These are phyloP conservation scores for Knipowitschia caucasica DNA, from an alignment of 2,797 vertebrate species.

Conservation along the genomic window DNA sequence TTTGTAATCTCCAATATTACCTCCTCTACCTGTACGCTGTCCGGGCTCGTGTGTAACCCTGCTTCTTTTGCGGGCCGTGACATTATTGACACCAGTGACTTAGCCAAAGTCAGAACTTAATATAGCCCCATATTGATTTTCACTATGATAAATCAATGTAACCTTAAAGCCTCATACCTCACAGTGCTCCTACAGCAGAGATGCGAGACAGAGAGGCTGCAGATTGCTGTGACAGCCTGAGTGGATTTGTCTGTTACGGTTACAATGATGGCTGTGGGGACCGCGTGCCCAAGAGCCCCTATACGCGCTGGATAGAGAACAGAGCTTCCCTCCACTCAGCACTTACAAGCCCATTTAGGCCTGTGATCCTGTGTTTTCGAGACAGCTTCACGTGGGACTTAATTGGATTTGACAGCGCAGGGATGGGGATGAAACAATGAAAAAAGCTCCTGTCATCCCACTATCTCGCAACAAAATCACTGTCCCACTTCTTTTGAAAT, in stretches of 20 bases:
- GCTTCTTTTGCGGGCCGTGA: slow-evolving; percentile 1
- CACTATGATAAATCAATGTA: slow-evolving; percentile 8
- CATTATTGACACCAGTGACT: slow-evolving; percentile 16
- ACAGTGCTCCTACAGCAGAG: slow-evolving; percentile 17
- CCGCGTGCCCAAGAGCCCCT: slow-evolving; percentile 23
- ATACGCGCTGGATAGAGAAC: slow-evolving; percentile 45
- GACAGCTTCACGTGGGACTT: slow-evolving; percentile 39
- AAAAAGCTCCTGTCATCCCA: slow-evolving; percentile 36
- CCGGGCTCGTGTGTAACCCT: slow-evolving; percentile 7
- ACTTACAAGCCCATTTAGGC: slow-evolving; percentile 67
- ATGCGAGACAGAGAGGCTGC: slow-evolving; percentile 28
- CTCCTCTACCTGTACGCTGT: no score
- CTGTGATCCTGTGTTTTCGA: slow-evolving; percentile 59
- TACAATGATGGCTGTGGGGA: slow-evolving; percentile 50
- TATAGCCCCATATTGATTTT: slow-evolving; percentile 8
- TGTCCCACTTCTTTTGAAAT: slow-evolving; percentile 19
- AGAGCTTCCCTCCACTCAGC: slow-evolving; percentile 50
- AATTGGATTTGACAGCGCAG: slow-evolving; percentile 57
- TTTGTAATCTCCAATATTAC: no score
- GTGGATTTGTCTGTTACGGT: slow-evolving; percentile 53
- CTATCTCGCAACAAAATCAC: slow-evolving; percentile 31
- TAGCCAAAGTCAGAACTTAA: slow-evolving; percentile 13
- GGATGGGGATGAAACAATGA: slow-evolving; percentile 48
- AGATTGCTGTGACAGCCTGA: slow-evolving; percentile 49
- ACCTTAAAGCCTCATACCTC: slow-evolving; percentile 8